Base-by-base conservation (phyloP, 2,888 invertebrate genomes). In the Polia nebulosa region DNA sequence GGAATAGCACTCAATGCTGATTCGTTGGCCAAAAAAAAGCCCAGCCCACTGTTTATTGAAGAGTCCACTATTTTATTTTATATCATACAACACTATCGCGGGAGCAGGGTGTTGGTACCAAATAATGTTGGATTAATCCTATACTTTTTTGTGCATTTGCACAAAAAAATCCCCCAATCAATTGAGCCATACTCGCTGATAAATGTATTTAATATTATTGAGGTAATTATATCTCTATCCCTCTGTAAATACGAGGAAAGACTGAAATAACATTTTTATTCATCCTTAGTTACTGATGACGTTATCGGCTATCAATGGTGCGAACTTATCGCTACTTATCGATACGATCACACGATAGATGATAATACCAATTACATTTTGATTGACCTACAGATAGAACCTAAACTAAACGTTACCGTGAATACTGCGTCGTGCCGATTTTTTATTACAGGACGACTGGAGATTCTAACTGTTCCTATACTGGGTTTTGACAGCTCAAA, bases 351-450 rank as follows among this genome's bases (percentile, higher is more conserved):
- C 41, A 41, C 57, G 32, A 52, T 29, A 58, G 73, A 61, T 76
- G 73, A 61, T 76, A 72, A 47, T 17, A 45, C 34, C 61, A 58
- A 76, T 78, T 78, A 78, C 53, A 55, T 49, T 78, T 58, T 61
- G 53, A 73, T 72, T 73, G 73, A 66, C 45, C 49, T 58, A 55
- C 44, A 45, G 36, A 22, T 22, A 39, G 17, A 25, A 72, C 7
- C 17, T 3, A 52, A 36, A 32, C 36, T 25, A 11, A 25, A 55
- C 11, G 32, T 20, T 22, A 44, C 25, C 7, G 13, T 61, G 15
- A 7, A 20, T 2, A 20, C 17, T 29, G 32, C 11, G 29, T 32
- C 7, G 0, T 32, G 1, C 13, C 6, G 47, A 39, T n/a, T 27
- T 25, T 56, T 47, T 15, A 7, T 1, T 36, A 15, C 4, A 17